Conservation (phyloP, 2,888 invertebrate species). For the Macrophya alboannulata region DNA sequence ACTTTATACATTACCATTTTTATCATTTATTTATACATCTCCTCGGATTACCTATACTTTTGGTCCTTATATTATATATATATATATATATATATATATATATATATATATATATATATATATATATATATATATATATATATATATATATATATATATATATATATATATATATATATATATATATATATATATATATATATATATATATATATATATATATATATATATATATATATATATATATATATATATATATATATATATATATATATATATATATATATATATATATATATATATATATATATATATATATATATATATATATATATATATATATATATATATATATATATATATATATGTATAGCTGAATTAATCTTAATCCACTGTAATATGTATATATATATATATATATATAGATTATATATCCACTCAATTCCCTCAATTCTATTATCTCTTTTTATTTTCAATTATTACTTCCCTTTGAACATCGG, state of each 20-base stretch:
- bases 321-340: neutral
- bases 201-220: too few relatives aligned
- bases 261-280: neutral
- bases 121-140: too few relatives aligned
- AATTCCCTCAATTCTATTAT: neutral
- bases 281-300: too few relatives aligned
- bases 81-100: too few relatives aligned
- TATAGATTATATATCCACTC: neutral
- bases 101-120: neutral
- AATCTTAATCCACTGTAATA: slow-evolving; percentile 28
- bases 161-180: too few relatives aligned
- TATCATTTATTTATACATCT: slow-evolving; percentile 28
- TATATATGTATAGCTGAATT: slow-evolving; percentile 2
- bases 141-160: neutral
- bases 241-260: too few relatives aligned
- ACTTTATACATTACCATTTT: slow-evolving; percentile 37
- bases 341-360: too few relatives aligned
- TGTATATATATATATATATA: too few relatives aligned
- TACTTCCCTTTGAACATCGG: slow-evolving; percentile 5
- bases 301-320: neutral
- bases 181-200: neutral
- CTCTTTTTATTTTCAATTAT: slow-evolving; percentile 6
- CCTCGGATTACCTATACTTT: slow-evolving; percentile 38
- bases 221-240: neutral
- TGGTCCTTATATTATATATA: slow-evolving; percentile 35